Evolutionary conservation across 2,113 vertebrate species (phyloP), one percentile per base, ranked within the genome.

Genomic region (Bettongia penicillata): DNA sequence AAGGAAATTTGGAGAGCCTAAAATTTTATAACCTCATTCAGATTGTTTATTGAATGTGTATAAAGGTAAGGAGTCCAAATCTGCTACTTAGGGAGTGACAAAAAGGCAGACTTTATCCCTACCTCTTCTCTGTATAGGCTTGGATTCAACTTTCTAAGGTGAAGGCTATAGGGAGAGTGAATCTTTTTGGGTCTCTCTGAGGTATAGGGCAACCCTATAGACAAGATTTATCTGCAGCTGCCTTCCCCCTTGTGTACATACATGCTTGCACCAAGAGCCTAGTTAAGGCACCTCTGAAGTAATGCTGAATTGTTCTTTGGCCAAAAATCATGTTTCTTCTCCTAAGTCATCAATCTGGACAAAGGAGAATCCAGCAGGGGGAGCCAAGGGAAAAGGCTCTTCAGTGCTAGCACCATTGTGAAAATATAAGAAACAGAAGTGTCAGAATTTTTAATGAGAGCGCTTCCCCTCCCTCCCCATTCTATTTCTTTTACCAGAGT

Each of bases 401-500:
- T 22, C 26, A 28, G 90, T 93, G 91, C n/a, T 95, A 43, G 51
- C 49, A 89, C 90, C 94, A 90, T 91, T 25, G 19, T 90, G 47
- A 90, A 91, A 90, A 90, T 90, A 90, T 57, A 91, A 96, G 57
- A 10, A 50, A n/a, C 53, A n/a, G 90, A n/a, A 49, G 77, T 95
- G 22, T 61, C 89, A 95, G 53, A 52, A n/a, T 84, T 92, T 84
- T 94, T 89, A 77, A 89, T 84, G 47, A 91, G 23, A 95, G 28
- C 90, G 37, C 43, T 94, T 92, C 43, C 61, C 91, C 90, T 47
- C 37, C 49, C 61, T 43, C 90, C 92, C 25, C 19, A 89, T 93
- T 92, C 91, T 51, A 93, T 84, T 95, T 96, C 94, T 94, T 25
- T 95, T 91, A 55, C 90, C 23, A n/a, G 47, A 16, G 50, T 14